These are phyloP conservation scores for Euplagia quadripunctaria DNA, from an alignment of 2,888 invertebrate genomes.

Conservation along the genomic window DNA sequence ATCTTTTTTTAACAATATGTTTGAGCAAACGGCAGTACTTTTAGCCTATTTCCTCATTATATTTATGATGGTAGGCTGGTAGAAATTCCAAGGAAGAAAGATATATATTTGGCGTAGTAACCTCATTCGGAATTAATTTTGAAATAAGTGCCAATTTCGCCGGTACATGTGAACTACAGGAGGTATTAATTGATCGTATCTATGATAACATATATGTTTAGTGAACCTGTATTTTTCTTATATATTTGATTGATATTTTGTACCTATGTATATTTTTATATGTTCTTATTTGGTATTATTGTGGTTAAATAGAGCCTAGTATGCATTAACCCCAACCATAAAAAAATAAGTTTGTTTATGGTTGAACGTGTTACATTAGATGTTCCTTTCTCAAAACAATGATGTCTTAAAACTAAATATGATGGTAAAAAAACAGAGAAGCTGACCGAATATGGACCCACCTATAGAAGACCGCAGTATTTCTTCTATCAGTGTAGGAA, in stretches of 20 bases:
- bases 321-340: too few species aligned
- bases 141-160: neutral
- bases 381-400: too few species aligned
- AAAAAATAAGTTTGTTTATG: too few species aligned
- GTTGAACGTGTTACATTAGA: too few species aligned
- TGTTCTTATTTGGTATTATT: too few species aligned
- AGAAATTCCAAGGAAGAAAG: neutral
- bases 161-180: slow-evolving; percentile 19
- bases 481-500: too few species aligned
- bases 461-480: too few species aligned
- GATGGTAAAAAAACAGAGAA: too few species aligned
- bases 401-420: too few species aligned
- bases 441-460: too few species aligned
- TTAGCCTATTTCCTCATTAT: slow-evolving; percentile 7
- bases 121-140: slow-evolving; percentile 25
- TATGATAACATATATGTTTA: neutral
- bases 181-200: slow-evolving; percentile 27
- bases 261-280: neutral
- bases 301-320: too few species aligned
- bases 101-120: slow-evolving; percentile 23
- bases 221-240: neutral
- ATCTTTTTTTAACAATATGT: slow-evolving; percentile 5
- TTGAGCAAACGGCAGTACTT: neutral
- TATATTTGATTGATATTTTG: too few species aligned
- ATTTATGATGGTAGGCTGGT: neutral